phyloP scores from a whole-genome alignment of 1,140 invertebrate species.

The Euura lappo region DNA sequence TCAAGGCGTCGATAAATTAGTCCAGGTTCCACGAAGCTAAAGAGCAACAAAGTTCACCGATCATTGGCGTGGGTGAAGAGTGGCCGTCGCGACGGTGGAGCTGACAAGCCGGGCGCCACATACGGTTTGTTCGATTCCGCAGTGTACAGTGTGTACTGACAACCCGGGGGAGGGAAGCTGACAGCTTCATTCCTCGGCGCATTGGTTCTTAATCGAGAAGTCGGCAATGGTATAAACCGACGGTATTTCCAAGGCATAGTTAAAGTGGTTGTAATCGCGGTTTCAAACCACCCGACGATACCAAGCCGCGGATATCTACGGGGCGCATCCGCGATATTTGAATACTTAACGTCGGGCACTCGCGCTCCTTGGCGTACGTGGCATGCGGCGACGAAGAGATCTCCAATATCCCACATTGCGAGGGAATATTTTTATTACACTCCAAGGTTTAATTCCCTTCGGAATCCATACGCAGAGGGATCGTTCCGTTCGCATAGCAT shows the following conservation, averaged over 20 bases:
- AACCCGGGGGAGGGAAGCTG: not conserved
- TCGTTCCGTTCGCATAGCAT: too few relatives aligned
- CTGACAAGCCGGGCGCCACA: not conserved
- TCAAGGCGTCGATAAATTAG: not conserved
- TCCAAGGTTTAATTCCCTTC: not conserved
- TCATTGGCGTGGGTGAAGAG: not conserved
- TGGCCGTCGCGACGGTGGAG: not conserved
- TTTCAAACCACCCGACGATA: not conserved
- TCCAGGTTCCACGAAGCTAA: not conserved
- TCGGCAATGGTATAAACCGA: not conserved
- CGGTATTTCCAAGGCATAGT: not conserved
- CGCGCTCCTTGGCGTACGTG: not conserved
- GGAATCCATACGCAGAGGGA: not conserved
- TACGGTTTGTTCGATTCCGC: not conserved
- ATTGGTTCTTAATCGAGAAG: not conserved
- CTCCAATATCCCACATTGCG: conserved; percentile 1
- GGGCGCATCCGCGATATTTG: conserved; percentile 2
- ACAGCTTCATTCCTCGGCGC: not conserved
- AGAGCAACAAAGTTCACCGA: not conserved
- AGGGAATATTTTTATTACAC: not conserved
- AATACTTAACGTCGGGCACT: not conserved
- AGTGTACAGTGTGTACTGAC: not conserved
- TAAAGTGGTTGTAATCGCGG: conserved; percentile 5
- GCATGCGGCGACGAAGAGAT: not conserved
- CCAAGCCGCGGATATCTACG: not conserved